Base-by-base conservation (phyloP, 2,888 invertebrate species). In the Monopis laevigella region DNA sequence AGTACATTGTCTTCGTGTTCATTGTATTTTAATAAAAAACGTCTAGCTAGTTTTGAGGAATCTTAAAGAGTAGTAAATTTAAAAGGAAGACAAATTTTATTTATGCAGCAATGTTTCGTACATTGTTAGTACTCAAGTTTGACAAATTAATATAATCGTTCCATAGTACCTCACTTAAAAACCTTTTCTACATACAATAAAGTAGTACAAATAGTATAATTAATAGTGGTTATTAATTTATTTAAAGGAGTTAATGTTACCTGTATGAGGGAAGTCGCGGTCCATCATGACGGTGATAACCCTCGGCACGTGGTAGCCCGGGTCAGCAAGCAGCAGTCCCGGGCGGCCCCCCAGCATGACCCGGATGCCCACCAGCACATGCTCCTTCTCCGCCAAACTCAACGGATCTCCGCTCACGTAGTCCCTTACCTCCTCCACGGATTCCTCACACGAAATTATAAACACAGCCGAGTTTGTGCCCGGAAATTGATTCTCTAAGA, bases 231-330 rank as follows among this genome's bases (percentile, higher is more conserved):
- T n/a, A n/a, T n/a, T n/a, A n/a, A n/a, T n/a, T n/a, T n/a, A n/a
- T n/a, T n/a, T n/a, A n/a, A n/a, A 21, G 24, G 24, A 7, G 5
- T 21, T 21, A 7, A 8, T 48, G 53, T 59, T 51, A 84, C 92
- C 91, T 45, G 95, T 94, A 56, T 96, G 93, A 10, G 95, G 96
- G 70, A 91, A 93, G 36, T 84, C 81, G 46, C 87, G 84, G 65
- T 96, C 95, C 26, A 84, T 82, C 95, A 95, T 96, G 40, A 94
- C 88, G 14, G 93, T 92, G 46, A 95, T 86, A 43, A 91, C 89
- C 46, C 93, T 83, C 29, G 91, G 89, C 45, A 95, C 89, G 67
- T 96, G 95, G 71, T 96, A 96, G 12, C 95, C 95, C 0, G 95
- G 93, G 81, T 96, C 96, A 28, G 94, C 86, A 14, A 96, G 84